A percentile compares a stretch with the other conserved stretches of the same genome.
Evolutionary conservation across 2,797 vertebrate species (phyloP).

Genomic region (Onychomys arenicola): DNA sequence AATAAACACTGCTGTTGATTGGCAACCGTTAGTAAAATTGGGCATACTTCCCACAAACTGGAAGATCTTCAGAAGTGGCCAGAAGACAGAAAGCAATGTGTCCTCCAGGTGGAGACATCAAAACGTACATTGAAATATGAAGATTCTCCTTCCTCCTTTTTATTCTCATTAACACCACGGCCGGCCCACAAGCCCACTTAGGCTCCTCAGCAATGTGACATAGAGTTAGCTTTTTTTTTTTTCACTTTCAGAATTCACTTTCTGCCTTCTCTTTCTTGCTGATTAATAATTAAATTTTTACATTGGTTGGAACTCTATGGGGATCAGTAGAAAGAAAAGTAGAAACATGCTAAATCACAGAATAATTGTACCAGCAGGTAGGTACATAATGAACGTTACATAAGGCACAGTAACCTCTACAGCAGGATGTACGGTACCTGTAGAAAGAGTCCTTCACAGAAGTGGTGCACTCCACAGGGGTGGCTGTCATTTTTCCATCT

Average conservation of each 20-base stretch:
- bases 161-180: fast-evolving
- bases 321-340: neutral
- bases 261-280: neutral
- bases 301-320: neutral
- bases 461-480: too few species aligned
- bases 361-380: neutral
- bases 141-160: neutral
- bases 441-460: neutral
- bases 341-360: fast-evolving
- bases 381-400: neutral
- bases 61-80: neutral
- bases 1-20: neutral
- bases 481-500: neutral
- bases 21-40: neutral
- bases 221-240: neutral
- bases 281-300: neutral
- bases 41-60: neutral
- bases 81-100: neutral
- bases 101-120: neutral
- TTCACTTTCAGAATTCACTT: neutral
- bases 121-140: neutral
- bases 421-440: neutral
- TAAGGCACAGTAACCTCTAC: fast-evolving
- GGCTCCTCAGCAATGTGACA: neutral
- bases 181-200: fast-evolving